Base-by-base conservation (phyloP, 2,113 vertebrate species). In the Gallinago media region DNA sequence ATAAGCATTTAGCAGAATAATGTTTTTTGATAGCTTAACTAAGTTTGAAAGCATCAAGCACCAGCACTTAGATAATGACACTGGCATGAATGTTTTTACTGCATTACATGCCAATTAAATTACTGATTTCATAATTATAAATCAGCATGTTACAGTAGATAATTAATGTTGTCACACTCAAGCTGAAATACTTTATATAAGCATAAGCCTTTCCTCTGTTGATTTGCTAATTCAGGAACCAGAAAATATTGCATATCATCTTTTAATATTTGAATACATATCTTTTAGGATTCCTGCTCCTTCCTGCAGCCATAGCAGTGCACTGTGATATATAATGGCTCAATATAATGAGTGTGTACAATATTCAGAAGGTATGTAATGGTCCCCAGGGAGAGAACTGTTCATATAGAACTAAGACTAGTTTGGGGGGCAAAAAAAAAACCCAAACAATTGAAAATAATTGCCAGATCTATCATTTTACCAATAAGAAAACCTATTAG, bases 51-150 rank as follows among this genome's bases (percentile, higher is more conserved):
- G 89, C 91, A 58, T 87, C 96, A 89, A 66, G 93, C 74, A 93
- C 87, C 27, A 22, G 78, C 62, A 90, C 87, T 97, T 81, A 91
- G 88, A 94, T 96, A 96, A 96, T 95, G 72, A 84, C 90, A 81
- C 93, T 89, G 92, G 92, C 94, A 91, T 67, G 91, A 94, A 87
- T 97, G 94, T 97, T 97, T 98, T 97, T 95, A 97, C 95, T 97
- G 86, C 81, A 95, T 94, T 90, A 96, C 85, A 97, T 94, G 92
- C 87, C 97, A 98, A 98, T 98, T 98, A 98, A 97, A 97, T 98
- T 97, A 97, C 95, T 96, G 96, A 98, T 97, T 97, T 97, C 95
- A 88, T 97, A 97, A 97, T 98, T 97, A 94, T 94, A 97, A 96
- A 95, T 97, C 94, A 94, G 75, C 91, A 95, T 73, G 78, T 97